These are phyloP conservation scores for Holcopasites calliopsidis DNA, from an alignment of 1,140 invertebrate species.

Conservation along the genomic window DNA sequence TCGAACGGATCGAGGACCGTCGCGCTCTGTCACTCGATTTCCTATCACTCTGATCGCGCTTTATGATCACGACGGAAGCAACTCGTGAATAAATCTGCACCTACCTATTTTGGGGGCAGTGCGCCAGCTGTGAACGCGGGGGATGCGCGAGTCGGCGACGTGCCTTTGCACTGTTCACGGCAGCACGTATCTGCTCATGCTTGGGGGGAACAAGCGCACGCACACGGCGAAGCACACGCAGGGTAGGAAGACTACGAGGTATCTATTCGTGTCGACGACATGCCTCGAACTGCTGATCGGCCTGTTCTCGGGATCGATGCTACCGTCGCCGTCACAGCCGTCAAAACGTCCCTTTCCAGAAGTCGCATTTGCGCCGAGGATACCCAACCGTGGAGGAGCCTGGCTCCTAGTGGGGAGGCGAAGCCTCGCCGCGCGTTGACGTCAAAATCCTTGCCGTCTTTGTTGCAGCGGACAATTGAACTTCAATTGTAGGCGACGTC, in stretches of 20 bases:
- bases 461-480: not conserved
- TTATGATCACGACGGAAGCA: not conserved
- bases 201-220: not conserved
- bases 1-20: not conserved
- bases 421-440: constrained; percentile 8
- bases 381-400: constrained; percentile 38
- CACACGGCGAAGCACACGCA: not conserved
- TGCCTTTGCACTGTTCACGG: not conserved
- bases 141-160: not conserved
- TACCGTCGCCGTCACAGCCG: constrained; percentile 11
- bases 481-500: not conserved
- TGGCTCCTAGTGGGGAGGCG: constrained; percentile 45
- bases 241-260: not conserved
- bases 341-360: constrained; percentile 41
- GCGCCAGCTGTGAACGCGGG: not conserved
- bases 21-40: not conserved
- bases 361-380: constrained; percentile 65
- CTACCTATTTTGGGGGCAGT: not conserved
- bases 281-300: constrained; percentile 59
- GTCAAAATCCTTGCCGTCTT: constrained; percentile 27
- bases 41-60: not conserved
- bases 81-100: not conserved
- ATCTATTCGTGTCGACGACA: constrained; percentile 44
- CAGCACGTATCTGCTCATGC: constrained; percentile 6
- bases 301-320: constrained; percentile 12